Percentiles rank a stretch among this genome's conserved stretches.
Conservation (phyloP, 2,888 invertebrate genomes). For the Lycaena phlaeas region DNA sequence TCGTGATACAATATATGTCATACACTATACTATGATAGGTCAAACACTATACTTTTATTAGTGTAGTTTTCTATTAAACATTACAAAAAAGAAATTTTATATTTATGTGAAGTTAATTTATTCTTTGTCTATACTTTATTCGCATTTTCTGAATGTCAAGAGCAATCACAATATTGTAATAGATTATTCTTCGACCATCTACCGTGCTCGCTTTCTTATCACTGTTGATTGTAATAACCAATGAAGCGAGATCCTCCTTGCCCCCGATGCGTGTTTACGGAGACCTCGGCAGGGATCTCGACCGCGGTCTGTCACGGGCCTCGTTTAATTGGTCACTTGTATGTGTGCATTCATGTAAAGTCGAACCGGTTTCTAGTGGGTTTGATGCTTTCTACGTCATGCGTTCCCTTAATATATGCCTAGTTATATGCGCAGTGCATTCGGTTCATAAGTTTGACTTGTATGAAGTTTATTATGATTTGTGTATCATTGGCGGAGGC, state of each 20-base stretch:
- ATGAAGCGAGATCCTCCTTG: conserved; percentile 36
- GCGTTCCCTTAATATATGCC: conserved; percentile 47
- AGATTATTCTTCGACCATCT: conserved; percentile 27
- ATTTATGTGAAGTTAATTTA: no score
- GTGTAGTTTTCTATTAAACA: no score
- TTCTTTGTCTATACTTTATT: neutral
- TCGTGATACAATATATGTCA: no score
- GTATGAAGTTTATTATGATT: conserved; percentile 60
- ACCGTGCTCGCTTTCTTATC: conserved; percentile 59
- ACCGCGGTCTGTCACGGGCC: conserved; percentile 53
- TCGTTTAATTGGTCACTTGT: conserved; percentile 57
- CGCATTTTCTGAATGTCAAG: conserved; percentile 10
- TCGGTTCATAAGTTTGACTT: conserved; percentile 45
- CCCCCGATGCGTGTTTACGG: conserved; percentile 30
- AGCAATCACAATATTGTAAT: conserved; percentile 23
- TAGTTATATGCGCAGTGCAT: conserved; percentile 40
- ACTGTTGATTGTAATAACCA: conserved; percentile 47
- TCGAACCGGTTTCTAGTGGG: conserved; percentile 66
- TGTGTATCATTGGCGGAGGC: conserved; percentile 53
- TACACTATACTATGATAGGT: no score
- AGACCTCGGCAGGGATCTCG: conserved; percentile 37
- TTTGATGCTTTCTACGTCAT: conserved; percentile 63
- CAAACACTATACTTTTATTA: no score
- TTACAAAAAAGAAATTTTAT: no score
- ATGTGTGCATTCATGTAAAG: no score